Percentiles rank a stretch among this genome's conserved stretches.
Conservation (phyloP, 2,113 vertebrate species). For the Etheostoma spectabile region DNA sequence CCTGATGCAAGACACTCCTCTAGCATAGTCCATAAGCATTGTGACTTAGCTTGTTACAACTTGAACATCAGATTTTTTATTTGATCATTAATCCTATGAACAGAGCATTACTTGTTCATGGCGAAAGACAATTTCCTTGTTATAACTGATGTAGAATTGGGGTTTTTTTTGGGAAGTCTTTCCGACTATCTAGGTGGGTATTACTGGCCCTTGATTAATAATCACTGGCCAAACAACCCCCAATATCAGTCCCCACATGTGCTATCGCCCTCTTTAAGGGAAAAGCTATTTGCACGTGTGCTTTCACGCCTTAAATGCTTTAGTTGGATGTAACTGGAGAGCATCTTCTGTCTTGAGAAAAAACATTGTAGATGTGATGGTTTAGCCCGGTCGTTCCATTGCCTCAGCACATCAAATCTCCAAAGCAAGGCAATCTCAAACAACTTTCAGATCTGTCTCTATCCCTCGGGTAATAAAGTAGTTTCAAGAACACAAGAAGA, state of each 20-base stretch:
- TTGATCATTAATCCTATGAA: conserved; percentile 59
- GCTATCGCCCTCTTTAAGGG: conserved; percentile 70
- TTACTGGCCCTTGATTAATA: conserved; percentile 86
- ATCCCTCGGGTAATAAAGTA: conserved; percentile 41
- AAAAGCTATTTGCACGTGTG: conserved; percentile 76
- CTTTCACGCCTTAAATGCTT: conserved; percentile 80
- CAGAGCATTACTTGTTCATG: conserved; percentile 67
- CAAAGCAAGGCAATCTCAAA: conserved; percentile 68
- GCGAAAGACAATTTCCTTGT: conserved; percentile 75
- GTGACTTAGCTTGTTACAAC: conserved; percentile 28
- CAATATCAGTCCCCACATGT: conserved; percentile 86
- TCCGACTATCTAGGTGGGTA: conserved; percentile 78
- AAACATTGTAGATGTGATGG: conserved; percentile 32
- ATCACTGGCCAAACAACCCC: conserved; percentile 69
- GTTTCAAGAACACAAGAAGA: conserved; percentile 71
- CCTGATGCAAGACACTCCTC: neutral
- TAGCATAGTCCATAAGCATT: conserved; percentile 23
- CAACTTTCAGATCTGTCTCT: too few species aligned
- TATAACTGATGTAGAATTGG: conserved; percentile 67
- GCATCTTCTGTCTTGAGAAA: conserved; percentile 82
- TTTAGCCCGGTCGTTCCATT: conserved; percentile 70
- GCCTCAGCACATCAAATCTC: conserved; percentile 69
- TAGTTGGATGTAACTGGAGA: conserved; percentile 80
- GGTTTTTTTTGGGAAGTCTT: conserved; percentile 68
- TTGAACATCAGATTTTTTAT: conserved; percentile 56